Evolutionary conservation across 2,888 invertebrate species (phyloP).

Genomic region (Pediacus dermestoides): DNA sequence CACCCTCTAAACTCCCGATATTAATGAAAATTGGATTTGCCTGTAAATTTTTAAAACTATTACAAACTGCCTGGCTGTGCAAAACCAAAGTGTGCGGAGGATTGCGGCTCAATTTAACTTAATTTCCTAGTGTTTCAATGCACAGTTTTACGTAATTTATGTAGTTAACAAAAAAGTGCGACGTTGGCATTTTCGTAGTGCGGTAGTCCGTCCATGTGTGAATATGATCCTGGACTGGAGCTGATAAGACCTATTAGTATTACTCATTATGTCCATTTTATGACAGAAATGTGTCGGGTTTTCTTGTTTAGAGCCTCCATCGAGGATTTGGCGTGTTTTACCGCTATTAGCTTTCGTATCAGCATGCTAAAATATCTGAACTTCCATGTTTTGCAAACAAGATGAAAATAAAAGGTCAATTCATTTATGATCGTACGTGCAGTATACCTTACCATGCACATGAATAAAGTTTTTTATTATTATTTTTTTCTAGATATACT

Average conservation of each 20-base stretch:
- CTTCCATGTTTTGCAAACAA: too few species aligned
- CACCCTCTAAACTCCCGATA: too few species aligned
- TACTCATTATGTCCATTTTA: constrained; percentile 41
- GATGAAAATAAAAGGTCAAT: too few species aligned
- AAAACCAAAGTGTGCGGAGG: constrained; percentile 18
- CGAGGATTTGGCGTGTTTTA: constrained; percentile 14
- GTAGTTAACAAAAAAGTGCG: constrained; percentile 4
- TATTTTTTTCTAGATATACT: too few species aligned
- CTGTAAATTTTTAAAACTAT: constrained; percentile 28
- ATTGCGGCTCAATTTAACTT: constrained; percentile 22
- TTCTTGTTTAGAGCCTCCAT: constrained; percentile 14
- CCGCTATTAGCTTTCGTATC: constrained; percentile 15
- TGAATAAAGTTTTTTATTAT: too few species aligned
- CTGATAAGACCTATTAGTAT: constrained; percentile 39
- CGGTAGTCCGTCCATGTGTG: constrained; percentile 34
- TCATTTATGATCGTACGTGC: too few species aligned
- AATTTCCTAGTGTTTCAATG: constrained; percentile 17
- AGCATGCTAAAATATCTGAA: constrained; percentile 12
- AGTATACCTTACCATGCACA: too few species aligned
- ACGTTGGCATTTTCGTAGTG: neutral
- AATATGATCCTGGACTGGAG: constrained; percentile 32
- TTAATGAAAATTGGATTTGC: constrained; percentile 30
- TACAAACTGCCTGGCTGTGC: constrained; percentile 27
- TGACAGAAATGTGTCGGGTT: constrained; percentile 28
- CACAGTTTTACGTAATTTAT: constrained; percentile 5